Percentiles rank a stretch among this genome's conserved stretches.
phyloP scores from a whole-genome alignment of 2,888 invertebrate genomes.

The Dasysyrphus tricinctus region DNA sequence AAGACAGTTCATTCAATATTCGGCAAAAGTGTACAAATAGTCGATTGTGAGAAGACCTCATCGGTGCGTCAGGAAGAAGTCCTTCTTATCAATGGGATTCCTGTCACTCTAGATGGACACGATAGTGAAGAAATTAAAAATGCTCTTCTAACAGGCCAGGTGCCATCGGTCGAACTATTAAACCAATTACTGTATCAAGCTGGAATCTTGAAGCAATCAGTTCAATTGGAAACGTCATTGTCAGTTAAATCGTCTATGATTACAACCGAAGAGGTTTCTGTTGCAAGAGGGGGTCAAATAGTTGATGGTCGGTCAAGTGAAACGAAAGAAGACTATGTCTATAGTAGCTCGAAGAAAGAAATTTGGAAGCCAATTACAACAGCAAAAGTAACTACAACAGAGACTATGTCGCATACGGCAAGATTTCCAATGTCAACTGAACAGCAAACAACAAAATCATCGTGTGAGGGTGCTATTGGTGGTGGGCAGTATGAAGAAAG shows the following conservation, averaged over 20 bases:
- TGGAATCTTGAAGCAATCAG: conserved; percentile 87
- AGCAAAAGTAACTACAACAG: conserved; percentile 12
- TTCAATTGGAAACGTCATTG: conserved; percentile 88
- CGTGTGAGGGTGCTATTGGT: conserved; percentile 50
- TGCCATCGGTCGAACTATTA: conserved; percentile 89
- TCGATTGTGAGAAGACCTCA: conserved; percentile 90
- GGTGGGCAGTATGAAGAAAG: conserved; percentile 49
- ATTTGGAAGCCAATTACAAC: conserved; percentile 86
- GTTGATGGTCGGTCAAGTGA: conserved; percentile 89
- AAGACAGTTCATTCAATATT: conserved; percentile 90
- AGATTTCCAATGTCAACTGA: conserved; percentile 36
- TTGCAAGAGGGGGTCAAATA: conserved; percentile 87
- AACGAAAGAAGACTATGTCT: conserved; percentile 89
- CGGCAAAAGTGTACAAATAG: conserved; percentile 88
- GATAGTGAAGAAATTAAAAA: conserved; percentile 88
- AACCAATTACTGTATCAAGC: conserved; percentile 88
- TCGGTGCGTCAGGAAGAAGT: conserved; percentile 89
- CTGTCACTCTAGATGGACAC: conserved; percentile 87
- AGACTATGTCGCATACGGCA: conserved; percentile 55
- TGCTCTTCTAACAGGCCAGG: conserved; percentile 88
- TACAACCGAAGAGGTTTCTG: conserved; percentile 89
- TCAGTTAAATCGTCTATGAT: conserved; percentile 89
- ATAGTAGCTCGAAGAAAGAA: conserved; percentile 87
- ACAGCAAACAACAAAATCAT: conserved; percentile 12
- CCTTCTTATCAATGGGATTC: conserved; percentile 88